phyloP scores from a whole-genome alignment of 2,888 invertebrate genomes.

The Hoplodrina blanda region DNA sequence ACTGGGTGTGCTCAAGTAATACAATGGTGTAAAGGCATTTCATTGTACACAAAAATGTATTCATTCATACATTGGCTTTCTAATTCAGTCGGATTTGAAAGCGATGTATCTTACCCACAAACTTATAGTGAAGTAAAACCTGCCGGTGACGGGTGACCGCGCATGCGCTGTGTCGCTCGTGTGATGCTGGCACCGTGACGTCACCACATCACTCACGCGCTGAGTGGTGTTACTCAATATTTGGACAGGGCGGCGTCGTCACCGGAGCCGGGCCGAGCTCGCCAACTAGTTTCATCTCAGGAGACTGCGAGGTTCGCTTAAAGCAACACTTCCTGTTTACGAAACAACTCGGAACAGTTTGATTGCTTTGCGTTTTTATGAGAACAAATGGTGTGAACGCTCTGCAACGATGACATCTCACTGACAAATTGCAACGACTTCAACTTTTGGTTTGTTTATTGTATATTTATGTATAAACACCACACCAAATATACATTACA shows the following conservation, averaged over 20 bases:
- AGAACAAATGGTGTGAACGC: background rate
- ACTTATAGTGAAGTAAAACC: background rate
- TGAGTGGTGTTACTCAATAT: conserved; percentile 34
- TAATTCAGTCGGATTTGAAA: background rate
- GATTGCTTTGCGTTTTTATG: background rate
- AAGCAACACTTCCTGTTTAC: conserved; percentile 21
- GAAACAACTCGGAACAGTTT: background rate
- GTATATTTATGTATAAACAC: no score
- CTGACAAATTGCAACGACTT: background rate
- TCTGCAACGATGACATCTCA: background rate
- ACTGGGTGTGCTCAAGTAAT: no score
- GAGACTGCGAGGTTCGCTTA: conserved; percentile 10
- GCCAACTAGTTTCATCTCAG: conserved; percentile 27
- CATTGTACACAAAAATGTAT: no score
- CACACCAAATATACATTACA: no score
- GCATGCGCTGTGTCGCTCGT: background rate
- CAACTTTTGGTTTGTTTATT: background rate
- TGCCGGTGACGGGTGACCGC: background rate
- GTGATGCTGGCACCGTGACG: conserved; percentile 8
- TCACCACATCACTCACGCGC: conserved; percentile 36
- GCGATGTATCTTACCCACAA: background rate
- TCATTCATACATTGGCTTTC: no score
- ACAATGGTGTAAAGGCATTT: no score
- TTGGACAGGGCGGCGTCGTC: conserved; percentile 38
- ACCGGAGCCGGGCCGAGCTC: conserved; percentile 2